Base-by-base conservation (phyloP, 2,888 invertebrate species). In the Imbricaverruca yamaguchii region DNA sequence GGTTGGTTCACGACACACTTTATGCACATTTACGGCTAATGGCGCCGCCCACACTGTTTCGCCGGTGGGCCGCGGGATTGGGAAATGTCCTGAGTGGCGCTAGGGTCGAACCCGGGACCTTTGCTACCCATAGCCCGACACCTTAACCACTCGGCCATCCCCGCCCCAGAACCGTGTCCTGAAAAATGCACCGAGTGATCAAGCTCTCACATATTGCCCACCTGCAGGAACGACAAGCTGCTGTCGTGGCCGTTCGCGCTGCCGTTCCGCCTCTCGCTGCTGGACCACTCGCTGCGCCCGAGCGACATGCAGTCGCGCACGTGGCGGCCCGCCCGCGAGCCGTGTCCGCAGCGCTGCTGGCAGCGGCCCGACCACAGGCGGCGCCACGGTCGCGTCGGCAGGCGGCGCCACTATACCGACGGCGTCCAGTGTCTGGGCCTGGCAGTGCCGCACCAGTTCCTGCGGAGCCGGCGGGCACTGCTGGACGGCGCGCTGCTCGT, bases 401-500 rank as follows among this genome's bases (percentile, higher is more conserved):
- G 23, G 10, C 21, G 65, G 23, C 23, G 10, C 65, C 23, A 10
- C 11, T n/a, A 15, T n/a, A 10, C 10, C 18, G 88, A 88, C 82
- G 88, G 88, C 85, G 86, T 86, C 78, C 87, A 87, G 82, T 87
- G 87, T 80, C 87, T 87, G 67, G 89, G 89, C 0, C 88, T 90
- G 65, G 87, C 89, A 55, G 88, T 90, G 84, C 88, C 90, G 4
- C 88, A 89, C 82, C 87, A 88, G 82, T 89, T 89, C 7, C 86
- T 91, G 80, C 85, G 87, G 25, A 86, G 87, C 61, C 86, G 88
- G 81, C 86, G 88, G 77, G 90, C 89, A 84, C 86, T 89, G 55
- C 87, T 87, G 82, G 87, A 89, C 84, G 88, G 90, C 83, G 86
- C 87, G 81, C 85, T 90, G 80, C 86, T 90, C 83, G 87, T 91